Conservation (phyloP, 2,113 vertebrate genomes). For the Macrotis lagotis region DNA sequence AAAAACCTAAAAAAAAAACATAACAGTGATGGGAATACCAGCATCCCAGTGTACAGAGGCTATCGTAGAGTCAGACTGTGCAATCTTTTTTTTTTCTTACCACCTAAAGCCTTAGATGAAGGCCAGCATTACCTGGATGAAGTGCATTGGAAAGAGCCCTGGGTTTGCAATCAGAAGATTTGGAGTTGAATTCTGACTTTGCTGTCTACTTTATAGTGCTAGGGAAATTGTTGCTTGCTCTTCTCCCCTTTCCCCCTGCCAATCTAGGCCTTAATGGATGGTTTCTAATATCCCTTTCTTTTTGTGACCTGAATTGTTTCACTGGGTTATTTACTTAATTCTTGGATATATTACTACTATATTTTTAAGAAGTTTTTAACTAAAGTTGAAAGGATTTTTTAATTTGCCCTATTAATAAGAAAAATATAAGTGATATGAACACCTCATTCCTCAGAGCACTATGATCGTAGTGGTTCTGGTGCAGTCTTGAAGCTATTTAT, state of each 20-base stretch:
- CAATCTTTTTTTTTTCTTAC: not conserved
- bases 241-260: not conserved
- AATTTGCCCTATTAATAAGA: not conserved
- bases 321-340: not conserved
- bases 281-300: not conserved
- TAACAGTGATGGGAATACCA: not conserved
- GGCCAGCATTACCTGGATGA: not conserved
- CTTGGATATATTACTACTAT: not conserved
- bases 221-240: not conserved
- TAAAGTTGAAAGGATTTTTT: not conserved
- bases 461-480: not conserved
- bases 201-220: not conserved
- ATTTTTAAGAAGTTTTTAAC: not conserved
- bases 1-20: too few relatives aligned
- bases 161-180: not conserved
- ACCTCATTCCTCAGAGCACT: not conserved
- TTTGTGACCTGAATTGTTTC: not conserved
- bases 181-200: not conserved
- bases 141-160: not conserved
- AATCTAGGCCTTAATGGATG: not conserved
- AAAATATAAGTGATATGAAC: not conserved
- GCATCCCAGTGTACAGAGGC: not conserved
- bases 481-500: not conserved
- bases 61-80: not conserved
- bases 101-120: not conserved